Evolutionary conservation across 2,797 vertebrate genomes (phyloP).

Genomic region (Natrix natrix): DNA sequence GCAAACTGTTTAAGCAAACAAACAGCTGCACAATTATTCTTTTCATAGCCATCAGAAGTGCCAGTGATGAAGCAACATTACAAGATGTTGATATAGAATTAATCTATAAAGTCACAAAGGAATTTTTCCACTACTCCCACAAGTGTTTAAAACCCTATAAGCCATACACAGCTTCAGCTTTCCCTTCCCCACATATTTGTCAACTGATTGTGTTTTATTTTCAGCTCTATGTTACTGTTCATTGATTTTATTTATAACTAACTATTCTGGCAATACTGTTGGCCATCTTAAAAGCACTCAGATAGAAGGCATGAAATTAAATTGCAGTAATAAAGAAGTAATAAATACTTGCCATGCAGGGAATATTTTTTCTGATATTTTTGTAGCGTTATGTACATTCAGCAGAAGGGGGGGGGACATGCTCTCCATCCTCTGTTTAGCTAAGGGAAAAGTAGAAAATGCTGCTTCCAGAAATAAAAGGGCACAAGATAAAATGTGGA

Average conservation of each 20-base stretch:
- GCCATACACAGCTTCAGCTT: neutral
- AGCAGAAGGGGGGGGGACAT: neutral
- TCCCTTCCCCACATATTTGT: neutral
- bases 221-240: neutral
- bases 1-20: neutral
- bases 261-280: neutral
- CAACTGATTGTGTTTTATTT: constrained; percentile 2
- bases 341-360: neutral
- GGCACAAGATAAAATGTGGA: neutral
- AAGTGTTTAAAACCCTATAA: neutral
- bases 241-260: constrained; percentile 6
- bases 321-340: neutral
- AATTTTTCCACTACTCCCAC: neutral
- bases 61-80: neutral
- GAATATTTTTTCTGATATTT: neutral
- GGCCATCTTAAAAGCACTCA: neutral
- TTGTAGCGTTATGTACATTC: neutral
- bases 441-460: neutral
- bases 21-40: neutral
- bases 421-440: neutral
- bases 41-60: neutral
- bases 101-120: neutral
- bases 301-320: neutral
- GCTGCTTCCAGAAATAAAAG: neutral
- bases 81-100: neutral